A percentile compares a stretch with the other conserved stretches of the same genome.
Conservation (phyloP, 2,797 vertebrate genomes). For the Jordanella pulchra region DNA sequence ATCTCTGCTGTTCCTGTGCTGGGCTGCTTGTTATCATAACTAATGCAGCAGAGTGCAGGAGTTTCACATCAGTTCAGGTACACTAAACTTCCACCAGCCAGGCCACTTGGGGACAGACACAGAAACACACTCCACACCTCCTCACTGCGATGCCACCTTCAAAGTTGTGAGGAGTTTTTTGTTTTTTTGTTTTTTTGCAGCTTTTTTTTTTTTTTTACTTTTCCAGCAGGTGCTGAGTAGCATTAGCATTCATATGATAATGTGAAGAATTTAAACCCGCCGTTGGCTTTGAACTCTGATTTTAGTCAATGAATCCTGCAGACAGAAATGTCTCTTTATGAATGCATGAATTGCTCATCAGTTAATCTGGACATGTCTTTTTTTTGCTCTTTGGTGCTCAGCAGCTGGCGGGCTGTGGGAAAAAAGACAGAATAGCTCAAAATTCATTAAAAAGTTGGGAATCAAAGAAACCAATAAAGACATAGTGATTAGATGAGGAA, state of each 20-base stretch:
- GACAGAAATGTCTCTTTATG: constrained; percentile 6
- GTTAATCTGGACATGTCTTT: constrained; percentile 5
- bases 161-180: constrained; percentile 9
- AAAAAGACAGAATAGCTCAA: constrained; percentile 5
- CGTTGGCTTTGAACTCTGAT: background rate
- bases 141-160: constrained; percentile 1
- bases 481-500: constrained; percentile 1
- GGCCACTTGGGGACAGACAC: background rate
- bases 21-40: constrained; percentile 3
- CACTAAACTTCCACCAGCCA: background rate
- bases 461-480: constrained; percentile 2
- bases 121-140: constrained; percentile 2
- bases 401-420: background rate
- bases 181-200: constrained; percentile 16
- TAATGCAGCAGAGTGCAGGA: background rate
- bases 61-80: constrained; percentile 7
- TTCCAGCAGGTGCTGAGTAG: constrained; percentile 7
- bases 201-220: constrained; percentile 19
- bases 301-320: background rate
- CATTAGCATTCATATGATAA: constrained; percentile 15
- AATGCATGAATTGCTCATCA: constrained; percentile 3
- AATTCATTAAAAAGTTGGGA: constrained; percentile 12
- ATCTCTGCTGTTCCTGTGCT: constrained; percentile 3
- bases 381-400: constrained; percentile 7
- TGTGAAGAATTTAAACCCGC: constrained; percentile 9